These are phyloP conservation scores for Sphenopsis melanotis DNA, from an alignment of 2,797 vertebrate species.

Conservation along the genomic window DNA sequence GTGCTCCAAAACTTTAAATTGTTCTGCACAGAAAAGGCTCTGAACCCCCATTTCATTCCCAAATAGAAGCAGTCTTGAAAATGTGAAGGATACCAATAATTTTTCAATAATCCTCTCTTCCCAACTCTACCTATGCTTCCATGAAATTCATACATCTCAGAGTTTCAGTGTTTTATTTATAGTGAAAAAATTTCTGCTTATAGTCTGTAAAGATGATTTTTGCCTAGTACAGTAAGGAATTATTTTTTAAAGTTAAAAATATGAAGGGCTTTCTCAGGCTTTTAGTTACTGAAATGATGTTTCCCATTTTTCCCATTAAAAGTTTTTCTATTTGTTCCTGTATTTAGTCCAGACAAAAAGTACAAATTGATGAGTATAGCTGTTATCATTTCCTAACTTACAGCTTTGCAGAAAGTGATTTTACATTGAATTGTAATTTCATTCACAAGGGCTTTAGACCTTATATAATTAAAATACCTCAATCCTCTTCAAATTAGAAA, in stretches of 20 bases:
- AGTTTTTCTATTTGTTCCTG: conserved; percentile 2
- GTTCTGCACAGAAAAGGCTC: conserved; percentile 37
- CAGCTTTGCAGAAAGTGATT: conserved; percentile 65
- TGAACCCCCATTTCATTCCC: neutral
- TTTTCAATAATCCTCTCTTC: neutral
- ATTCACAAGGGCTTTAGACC: conserved; percentile 70
- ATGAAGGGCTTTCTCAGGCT: neutral
- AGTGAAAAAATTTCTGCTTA: neutral
- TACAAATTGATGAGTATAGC: conserved; percentile 62
- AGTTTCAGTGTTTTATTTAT: neutral
- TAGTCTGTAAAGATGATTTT: neutral
- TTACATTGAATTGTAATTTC: conserved; percentile 69
- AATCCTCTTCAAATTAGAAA: conserved; percentile 83
- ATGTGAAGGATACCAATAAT: conserved; percentile 26
- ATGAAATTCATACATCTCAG: neutral
- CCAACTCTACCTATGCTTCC: neutral
- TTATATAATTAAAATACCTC: conserved; percentile 81
- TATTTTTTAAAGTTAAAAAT: neutral
- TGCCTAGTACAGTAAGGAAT: neutral
- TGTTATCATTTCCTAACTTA: conserved; percentile 67
- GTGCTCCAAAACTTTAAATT: conserved; percentile 64
- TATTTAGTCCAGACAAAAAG: conserved; percentile 32
- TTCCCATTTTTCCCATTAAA: neutral
- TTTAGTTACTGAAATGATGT: neutral
- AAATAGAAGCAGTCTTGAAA: conserved; percentile 62